phyloP scores from a whole-genome alignment of 2,797 vertebrate species.

The Chiloscyllium punctatum region DNA sequence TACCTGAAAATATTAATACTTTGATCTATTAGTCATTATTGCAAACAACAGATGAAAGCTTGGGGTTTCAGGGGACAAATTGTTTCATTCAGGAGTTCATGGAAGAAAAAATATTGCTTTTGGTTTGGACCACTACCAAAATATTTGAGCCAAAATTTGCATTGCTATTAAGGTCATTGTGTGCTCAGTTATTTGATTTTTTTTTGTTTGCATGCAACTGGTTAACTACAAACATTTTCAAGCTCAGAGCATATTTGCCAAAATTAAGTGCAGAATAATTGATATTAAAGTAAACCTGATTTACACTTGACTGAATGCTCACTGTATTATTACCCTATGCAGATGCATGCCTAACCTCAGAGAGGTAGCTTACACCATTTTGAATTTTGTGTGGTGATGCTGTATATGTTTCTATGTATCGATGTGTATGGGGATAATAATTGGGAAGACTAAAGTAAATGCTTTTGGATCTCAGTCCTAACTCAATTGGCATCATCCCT shows the following conservation, averaged over 20 bases:
- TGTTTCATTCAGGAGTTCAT: neutral
- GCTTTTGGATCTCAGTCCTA: no score
- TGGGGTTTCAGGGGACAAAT: neutral
- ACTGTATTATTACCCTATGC: neutral
- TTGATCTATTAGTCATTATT: neutral
- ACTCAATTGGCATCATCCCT: no score
- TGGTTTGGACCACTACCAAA: conserved; percentile 7
- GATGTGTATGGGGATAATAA: no score
- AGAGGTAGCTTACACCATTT: neutral
- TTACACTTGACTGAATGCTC: neutral
- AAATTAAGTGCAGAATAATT: neutral
- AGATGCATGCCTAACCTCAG: neutral
- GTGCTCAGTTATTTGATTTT: neutral
- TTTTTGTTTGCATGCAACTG: neutral
- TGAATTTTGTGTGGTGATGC: neutral
- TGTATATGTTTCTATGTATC: neutral
- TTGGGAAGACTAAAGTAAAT: no score
- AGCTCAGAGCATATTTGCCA: neutral
- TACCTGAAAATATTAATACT: neutral
- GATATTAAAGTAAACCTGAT: neutral
- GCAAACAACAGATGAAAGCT: conserved; percentile 24
- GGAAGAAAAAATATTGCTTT: neutral
- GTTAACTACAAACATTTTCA: neutral
- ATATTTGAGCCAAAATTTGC: neutral
- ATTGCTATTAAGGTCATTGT: neutral